Percentiles rank a stretch among this genome's conserved stretches.
Evolutionary conservation across 2,888 invertebrate genomes (phyloP).

Genomic region (Willowsia nigromaculata): DNA sequence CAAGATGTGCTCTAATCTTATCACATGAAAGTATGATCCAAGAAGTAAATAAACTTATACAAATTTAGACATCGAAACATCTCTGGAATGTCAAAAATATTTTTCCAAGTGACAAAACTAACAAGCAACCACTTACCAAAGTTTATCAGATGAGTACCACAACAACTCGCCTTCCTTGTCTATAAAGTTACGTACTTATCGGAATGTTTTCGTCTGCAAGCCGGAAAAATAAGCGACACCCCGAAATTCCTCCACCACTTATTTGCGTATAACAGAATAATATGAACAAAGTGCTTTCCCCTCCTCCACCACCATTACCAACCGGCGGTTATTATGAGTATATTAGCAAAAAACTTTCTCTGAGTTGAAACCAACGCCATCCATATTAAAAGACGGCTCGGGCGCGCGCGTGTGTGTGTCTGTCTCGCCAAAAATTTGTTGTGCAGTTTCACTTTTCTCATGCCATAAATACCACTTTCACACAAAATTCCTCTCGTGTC

Average conservation of each 20-base stretch:
- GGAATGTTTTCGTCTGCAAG: neutral
- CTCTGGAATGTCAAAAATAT: constrained; percentile 39
- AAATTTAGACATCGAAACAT: constrained; percentile 32
- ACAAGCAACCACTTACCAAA: neutral
- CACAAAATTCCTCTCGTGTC: constrained; percentile 47
- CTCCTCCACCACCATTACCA: too few relatives aligned
- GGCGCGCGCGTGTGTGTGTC: neutral
- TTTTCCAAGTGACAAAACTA: constrained; percentile 47
- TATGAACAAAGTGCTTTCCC: too few relatives aligned
- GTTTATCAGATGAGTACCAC: neutral
- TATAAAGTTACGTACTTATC: neutral
- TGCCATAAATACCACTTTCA: constrained; percentile 40
- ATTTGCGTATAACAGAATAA: too few relatives aligned
- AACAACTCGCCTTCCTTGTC: neutral
- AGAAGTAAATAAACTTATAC: neutral
- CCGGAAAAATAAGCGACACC: too few relatives aligned
- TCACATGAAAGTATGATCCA: neutral
- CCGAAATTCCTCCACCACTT: too few relatives aligned
- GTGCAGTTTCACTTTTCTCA: constrained; percentile 35
- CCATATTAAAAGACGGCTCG: neutral
- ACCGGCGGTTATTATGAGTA: too few relatives aligned
- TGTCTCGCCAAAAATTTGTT: neutral
- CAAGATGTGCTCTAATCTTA: neutral
- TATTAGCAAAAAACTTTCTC: neutral
- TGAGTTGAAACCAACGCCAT: neutral